A percentile compares a stretch with the other conserved stretches of the same genome.
Conservation (phyloP, 2,888 invertebrate species). For the Coelopa pilipes region DNA sequence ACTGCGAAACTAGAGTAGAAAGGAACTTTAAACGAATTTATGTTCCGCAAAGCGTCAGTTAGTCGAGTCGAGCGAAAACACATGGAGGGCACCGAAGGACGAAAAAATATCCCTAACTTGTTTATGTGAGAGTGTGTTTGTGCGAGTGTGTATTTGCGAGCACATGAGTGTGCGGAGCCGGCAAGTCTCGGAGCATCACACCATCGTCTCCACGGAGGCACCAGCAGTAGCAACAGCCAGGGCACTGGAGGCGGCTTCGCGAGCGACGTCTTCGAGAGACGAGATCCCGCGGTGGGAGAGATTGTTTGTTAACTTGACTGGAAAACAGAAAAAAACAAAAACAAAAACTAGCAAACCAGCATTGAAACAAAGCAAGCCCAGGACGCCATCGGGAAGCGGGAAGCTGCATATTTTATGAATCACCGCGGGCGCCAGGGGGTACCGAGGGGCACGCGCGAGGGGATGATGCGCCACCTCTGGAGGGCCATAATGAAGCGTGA, state of each 20-base stretch:
- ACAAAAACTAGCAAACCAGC: neutral
- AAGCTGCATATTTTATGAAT: constrained; percentile 7
- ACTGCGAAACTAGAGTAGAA: neutral
- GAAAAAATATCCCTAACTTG: neutral
- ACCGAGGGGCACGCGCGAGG: neutral
- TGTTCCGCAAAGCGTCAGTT: constrained; percentile 44
- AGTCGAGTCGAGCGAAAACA: constrained; percentile 41
- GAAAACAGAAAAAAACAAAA: no score
- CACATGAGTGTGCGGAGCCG: constrained; percentile 36
- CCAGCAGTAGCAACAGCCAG: neutral
- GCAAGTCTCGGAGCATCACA: constrained; percentile 42
- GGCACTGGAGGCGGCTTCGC: neutral
- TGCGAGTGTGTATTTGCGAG: neutral
- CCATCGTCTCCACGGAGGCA: constrained; percentile 21
- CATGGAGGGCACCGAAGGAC: constrained; percentile 35
- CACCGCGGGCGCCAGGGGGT: neutral
- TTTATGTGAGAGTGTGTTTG: neutral
- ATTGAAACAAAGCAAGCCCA: neutral
- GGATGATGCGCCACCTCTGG: constrained; percentile 24
- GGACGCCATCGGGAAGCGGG: no score
- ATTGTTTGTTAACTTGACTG: no score
- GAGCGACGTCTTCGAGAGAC: neutral
- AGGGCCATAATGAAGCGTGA: constrained; percentile 44
- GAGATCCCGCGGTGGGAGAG: no score
- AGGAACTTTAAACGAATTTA: constrained; percentile 35